phyloP scores from a whole-genome alignment of 1,140 invertebrate species.

The Frieseomelitta varia region DNA sequence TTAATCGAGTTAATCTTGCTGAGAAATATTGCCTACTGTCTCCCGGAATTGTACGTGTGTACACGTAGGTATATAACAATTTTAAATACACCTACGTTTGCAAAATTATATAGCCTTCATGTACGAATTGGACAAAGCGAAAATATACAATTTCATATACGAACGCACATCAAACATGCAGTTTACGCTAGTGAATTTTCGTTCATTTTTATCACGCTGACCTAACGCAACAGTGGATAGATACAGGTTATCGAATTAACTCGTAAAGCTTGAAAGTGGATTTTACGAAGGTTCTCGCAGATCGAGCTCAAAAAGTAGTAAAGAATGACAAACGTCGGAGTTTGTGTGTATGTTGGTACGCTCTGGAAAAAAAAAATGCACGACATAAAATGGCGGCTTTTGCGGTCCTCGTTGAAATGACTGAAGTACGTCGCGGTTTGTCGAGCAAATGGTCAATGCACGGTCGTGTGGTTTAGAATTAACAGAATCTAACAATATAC shows the following conservation, averaged over 20 bases:
- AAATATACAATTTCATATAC: neutral
- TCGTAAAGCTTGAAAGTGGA: conserved; percentile 12
- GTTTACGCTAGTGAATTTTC: neutral
- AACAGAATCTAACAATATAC: neutral
- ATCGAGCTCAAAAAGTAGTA: conserved; percentile 23
- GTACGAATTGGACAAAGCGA: neutral
- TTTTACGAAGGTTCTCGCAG: conserved; percentile 11
- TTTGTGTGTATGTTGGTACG: neutral
- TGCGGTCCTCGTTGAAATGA: neutral
- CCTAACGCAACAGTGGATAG: too few relatives aligned
- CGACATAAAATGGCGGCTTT: neutral
- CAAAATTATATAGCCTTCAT: neutral
- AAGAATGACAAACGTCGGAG: conserved; percentile 27
- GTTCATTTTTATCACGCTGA: neutral
- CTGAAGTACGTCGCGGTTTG: neutral
- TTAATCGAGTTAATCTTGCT: neutral
- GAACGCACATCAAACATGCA: too few relatives aligned
- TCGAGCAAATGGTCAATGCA: neutral
- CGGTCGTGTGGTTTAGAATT: neutral
- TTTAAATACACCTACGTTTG: too few relatives aligned
- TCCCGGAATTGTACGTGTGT: too few relatives aligned
- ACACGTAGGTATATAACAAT: too few relatives aligned
- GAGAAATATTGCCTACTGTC: neutral
- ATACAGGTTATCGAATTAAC: conserved; percentile 27
- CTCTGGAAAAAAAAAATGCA: neutral